Conservation (phyloP, 2,888 invertebrate species). For the Azorinus chamasolen region DNA sequence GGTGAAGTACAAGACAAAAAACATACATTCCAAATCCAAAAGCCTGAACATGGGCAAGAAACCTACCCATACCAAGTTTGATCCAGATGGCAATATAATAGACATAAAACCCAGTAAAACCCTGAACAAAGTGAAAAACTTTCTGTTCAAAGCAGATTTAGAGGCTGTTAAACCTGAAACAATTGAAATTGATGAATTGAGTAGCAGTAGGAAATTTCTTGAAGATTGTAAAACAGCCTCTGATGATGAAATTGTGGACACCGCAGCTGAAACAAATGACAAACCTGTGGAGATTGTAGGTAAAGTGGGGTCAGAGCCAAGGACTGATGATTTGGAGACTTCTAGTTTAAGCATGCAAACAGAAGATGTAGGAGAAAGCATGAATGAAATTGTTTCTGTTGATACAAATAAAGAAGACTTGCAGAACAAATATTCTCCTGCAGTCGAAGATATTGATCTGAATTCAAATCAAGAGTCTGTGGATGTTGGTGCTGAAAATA, state of each 20-base stretch:
- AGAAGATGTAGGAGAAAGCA: too few species aligned
- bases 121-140: slow-evolving; percentile 71
- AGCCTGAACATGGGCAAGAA: slow-evolving; percentile 70
- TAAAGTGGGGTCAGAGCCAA: too few species aligned
- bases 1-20: slow-evolving; percentile 73
- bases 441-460: too few species aligned
- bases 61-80: slow-evolving; percentile 74
- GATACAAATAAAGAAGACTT: too few species aligned
- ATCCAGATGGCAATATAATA: slow-evolving; percentile 74
- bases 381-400: too few species aligned
- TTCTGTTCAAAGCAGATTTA: slow-evolving; percentile 56
- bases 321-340: too few species aligned
- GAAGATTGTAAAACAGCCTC: slow-evolving; percentile 8
- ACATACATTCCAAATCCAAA: slow-evolving; percentile 61
- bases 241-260: neutral
- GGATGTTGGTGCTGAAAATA: too few species aligned
- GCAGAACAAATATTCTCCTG: too few species aligned
- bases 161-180: neutral
- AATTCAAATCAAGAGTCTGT: too few species aligned
- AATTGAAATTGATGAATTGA: slow-evolving; percentile 19
- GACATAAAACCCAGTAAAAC: slow-evolving; percentile 61
- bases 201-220: slow-evolving; percentile 1
- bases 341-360: too few species aligned
- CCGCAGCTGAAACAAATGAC: neutral
- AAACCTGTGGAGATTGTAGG: too few species aligned